phyloP scores from a whole-genome alignment of 2,113 vertebrate genomes.

The Oryzias curvinotus region DNA sequence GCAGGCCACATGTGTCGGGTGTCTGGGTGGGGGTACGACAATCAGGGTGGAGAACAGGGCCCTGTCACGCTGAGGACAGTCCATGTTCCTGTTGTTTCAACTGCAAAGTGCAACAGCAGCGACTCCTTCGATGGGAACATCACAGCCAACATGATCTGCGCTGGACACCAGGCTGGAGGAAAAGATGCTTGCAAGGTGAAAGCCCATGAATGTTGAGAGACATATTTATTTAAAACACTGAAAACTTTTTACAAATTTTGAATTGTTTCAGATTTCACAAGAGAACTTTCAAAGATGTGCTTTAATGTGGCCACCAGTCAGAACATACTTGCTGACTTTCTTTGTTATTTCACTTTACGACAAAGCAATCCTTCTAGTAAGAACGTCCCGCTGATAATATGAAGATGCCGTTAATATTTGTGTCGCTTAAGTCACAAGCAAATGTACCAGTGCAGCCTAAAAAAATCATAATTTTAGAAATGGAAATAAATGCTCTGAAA shows the following conservation, averaged over 20 bases:
- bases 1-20: conserved; percentile 76
- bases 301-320: background rate
- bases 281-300: too few species aligned
- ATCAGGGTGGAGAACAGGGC: conserved; percentile 38
- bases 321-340: conserved; percentile 5
- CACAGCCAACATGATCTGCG: conserved; percentile 81
- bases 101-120: conserved; percentile 73
- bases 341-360: conserved; percentile 29
- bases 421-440: conserved; percentile 14
- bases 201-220: background rate
- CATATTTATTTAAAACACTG: background rate
- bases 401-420: conserved; percentile 9
- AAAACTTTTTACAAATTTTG: too few species aligned
- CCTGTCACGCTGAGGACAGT: conserved; percentile 69
- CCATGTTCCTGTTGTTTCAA: conserved; percentile 73
- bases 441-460: conserved; percentile 9
- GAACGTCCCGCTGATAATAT: background rate
- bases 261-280: too few species aligned
- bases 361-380: conserved; percentile 18
- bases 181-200: conserved; percentile 80
- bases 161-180: conserved; percentile 71
- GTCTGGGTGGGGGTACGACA: conserved; percentile 79
- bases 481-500: too few species aligned
- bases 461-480: background rate
- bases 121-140: conserved; percentile 76